Evolutionary conservation across 2,888 invertebrate genomes (phyloP).

Genomic region (Drosophila yooni): DNA sequence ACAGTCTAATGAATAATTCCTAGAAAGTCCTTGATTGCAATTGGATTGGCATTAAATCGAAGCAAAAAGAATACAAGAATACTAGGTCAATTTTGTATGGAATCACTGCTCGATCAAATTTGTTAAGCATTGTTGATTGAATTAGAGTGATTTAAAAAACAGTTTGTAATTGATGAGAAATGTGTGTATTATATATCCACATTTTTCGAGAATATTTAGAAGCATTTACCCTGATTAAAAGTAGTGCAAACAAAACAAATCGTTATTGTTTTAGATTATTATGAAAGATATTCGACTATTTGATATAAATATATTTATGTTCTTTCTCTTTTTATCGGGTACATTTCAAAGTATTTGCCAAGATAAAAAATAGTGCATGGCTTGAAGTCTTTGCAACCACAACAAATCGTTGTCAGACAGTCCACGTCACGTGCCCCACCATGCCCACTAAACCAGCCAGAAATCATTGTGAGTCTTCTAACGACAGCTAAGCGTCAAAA

Average conservation of each 20-base stretch:
- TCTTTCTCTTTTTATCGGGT: neutral
- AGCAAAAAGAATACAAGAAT: neutral
- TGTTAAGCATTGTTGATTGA: neutral
- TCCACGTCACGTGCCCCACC: neutral
- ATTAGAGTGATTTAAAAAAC: neutral
- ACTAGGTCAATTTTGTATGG: neutral
- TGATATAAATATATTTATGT: neutral
- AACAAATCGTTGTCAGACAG: slow-evolving; percentile 33
- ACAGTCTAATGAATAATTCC: slow-evolving; percentile 35
- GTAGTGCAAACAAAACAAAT: neutral
- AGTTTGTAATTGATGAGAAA: neutral
- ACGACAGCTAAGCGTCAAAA: slow-evolving; percentile 77
- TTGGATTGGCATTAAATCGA: slow-evolving; percentile 34
- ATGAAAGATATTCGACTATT: neutral
- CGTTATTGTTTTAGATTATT: neutral
- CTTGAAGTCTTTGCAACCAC: slow-evolving; percentile 24
- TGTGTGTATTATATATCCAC: neutral
- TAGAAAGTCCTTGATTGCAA: slow-evolving; percentile 34
- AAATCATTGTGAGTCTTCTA: slow-evolving; percentile 17
- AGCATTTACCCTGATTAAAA: neutral
- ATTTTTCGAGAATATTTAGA: neutral
- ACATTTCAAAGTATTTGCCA: neutral
- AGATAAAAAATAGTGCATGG: slow-evolving; percentile 5
- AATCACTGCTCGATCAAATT: neutral
- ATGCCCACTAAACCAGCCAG: neutral